These are phyloP conservation scores for Mnemiopsis leidyi DNA, from an alignment of 37 sponge, comb jelly and placozoan species.

Conservation along the genomic window DNA sequence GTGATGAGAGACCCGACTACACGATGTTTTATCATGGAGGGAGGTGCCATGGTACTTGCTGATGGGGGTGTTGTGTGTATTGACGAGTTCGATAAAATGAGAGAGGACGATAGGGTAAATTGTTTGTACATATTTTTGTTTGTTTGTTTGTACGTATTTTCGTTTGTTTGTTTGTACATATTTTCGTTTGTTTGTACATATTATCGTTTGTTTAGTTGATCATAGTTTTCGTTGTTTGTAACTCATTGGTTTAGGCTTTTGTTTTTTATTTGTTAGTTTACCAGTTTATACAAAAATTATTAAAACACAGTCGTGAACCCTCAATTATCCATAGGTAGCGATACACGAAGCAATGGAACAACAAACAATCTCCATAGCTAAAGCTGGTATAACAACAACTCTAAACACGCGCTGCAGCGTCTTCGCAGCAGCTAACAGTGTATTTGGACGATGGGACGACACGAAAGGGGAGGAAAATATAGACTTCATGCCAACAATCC, in stretches of 20 bases:
- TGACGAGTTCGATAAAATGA: conserved; percentile 99
- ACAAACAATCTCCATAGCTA: conserved; percentile 99
- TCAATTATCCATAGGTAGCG: no score
- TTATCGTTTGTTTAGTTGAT: no score
- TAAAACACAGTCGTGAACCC: no score
- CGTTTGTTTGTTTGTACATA: no score
- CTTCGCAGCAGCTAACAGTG: conserved; percentile 99
- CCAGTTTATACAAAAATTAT: no score
- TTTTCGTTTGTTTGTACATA: no score
- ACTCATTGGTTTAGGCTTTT: background rate
- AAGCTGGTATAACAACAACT: conserved; percentile 99
- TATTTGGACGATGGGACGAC: conserved; percentile 99
- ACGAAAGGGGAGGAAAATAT: conserved; percentile 99
- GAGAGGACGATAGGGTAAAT: conserved; percentile 88
- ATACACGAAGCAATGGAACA: conserved; percentile 99
- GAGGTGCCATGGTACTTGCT: conserved; percentile 99
- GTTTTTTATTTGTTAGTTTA: background rate
- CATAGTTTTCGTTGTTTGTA: no score
- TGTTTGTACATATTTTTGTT: no score
- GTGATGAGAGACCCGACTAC: conserved; percentile 92
- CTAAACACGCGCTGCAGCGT: conserved; percentile 98
- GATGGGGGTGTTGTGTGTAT: conserved; percentile 99
- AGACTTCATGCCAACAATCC: conserved; percentile 99
- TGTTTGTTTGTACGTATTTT: no score
- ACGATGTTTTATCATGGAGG: conserved; percentile 96